Percentiles rank a stretch among this genome's conserved stretches.
phyloP scores from a whole-genome alignment of 2,113 vertebrate genomes.

The Rhinoderma darwinii region DNA sequence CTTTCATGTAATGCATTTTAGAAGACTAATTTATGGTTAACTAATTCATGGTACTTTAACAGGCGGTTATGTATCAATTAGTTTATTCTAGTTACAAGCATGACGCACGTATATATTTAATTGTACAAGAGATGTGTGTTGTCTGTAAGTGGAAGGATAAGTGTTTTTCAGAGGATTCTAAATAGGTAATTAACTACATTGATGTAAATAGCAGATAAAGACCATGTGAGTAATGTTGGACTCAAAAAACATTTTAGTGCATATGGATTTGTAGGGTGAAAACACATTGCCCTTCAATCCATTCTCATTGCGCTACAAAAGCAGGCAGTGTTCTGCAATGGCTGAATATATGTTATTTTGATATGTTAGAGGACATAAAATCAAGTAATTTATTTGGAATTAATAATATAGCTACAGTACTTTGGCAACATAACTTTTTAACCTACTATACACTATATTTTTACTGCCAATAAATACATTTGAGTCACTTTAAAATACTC shows the following conservation, averaged over 20 bases:
- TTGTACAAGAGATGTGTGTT: background rate
- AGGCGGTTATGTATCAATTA: background rate
- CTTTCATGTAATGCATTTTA: too few species aligned
- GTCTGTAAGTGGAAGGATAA: background rate
- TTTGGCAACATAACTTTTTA: too few species aligned
- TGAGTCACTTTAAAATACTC: too few species aligned
- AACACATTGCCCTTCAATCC: background rate
- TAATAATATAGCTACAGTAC: background rate
- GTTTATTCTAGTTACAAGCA: background rate
- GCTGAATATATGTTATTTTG: background rate
- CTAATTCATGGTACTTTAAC: too few species aligned
- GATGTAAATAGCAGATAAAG: background rate
- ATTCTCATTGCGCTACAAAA: too few species aligned
- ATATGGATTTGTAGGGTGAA: background rate
- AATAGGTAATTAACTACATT: background rate
- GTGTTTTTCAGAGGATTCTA: background rate
- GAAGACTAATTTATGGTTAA: too few species aligned
- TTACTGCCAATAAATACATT: too few species aligned
- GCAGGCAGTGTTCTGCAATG: background rate
- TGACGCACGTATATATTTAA: background rate
- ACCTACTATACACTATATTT: background rate
- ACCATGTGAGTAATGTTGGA: background rate
- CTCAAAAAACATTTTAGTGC: background rate
- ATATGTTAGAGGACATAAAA: background rate
- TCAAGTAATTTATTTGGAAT: background rate